Evolutionary conservation across 1,140 invertebrate species (phyloP), one percentile per base, ranked within the genome.

Genomic region (Wasmannia auropunctata): DNA sequence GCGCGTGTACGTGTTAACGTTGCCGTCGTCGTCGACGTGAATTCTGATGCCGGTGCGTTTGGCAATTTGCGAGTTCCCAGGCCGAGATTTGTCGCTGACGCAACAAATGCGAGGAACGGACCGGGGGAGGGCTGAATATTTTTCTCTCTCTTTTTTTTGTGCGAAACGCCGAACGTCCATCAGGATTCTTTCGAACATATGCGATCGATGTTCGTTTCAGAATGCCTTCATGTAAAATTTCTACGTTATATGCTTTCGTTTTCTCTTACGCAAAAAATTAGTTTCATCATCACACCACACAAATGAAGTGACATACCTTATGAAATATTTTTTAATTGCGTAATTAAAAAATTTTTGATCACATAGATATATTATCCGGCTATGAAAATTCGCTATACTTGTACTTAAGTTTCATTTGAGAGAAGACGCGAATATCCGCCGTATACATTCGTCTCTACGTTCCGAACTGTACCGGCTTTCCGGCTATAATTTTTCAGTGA

Each of bases 41-140:
- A 89, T 89, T 81, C 69, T 85, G 79, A 87, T 89, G 79, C 46
- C 79, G 34, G 74, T 85, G 81, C 81, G 81, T 76, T 85, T 77
- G 70, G 81, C 81, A 75, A 85, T 77, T 77, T 75, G 81, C 81
- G 56, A 85, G 22, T 85, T 76, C 81, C 81, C 70, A 75, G 72
- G 46, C 70, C 56, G 81, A 76, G 81, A 77, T 76, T 85, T 85
- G 72, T 85, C 81, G 81, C 81, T 85, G 79, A 83, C 79, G 79
- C 79, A 72, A 83, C 79, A 46, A 83, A 83, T 43, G 51, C 67
- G 51, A 58, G 25, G 51, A 65, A 65, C 51, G 65, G n/a, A 43
- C 34, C 25, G 25, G 34, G 43, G 10, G 43, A 14, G 43, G 34
- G 31, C 34, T 8, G 62, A 81, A 37, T 72, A 34, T 83, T 58